Base-by-base conservation (phyloP, 2,888 invertebrate species). In the Cephus pulcher region DNA sequence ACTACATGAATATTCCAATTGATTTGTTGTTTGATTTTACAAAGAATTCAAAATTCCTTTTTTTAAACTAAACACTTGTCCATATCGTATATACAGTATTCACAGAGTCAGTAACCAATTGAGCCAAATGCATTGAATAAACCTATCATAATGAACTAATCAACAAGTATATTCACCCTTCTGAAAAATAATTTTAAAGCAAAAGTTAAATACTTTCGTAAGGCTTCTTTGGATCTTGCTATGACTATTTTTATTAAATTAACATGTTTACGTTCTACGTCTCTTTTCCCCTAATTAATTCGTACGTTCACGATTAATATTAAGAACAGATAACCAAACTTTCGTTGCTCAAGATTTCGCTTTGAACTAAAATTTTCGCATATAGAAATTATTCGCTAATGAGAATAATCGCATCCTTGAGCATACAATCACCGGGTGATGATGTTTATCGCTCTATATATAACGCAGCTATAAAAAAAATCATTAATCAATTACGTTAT, bases 351-450 rank as follows among this genome's bases (percentile, higher is more conserved):
- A 56, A 56, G 2, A 56, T 56, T 56, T 56, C 23, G 4, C 23
- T 56, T 23, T 56, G 56, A 23, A 23, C 23, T 6, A 56, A 2
- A 9, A 23, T 56, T 56, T 23, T 56, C 56, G 56, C 56, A 9
- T 23, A 56, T 23, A 1, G 2, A 56, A 56, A 56, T 23, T 33
- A 70, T 32, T 30, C 69, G 75, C 82, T 76, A 84, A 12, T 78
- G 32, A n/a, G 79, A 69, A 80, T 85, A 81, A 73, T 88, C 85
- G 76, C 86, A 85, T 75, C 84, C 82, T 76, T 84, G 85, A 75
- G 82, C 82, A 75, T 86, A 80, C 73, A 88, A 75, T 87, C 88
- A 90, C 74, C 83, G 84, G 11, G 85, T 88, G 75, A 89, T 78
- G 11, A 78, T 81, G 9, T 86, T 86, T 80, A 90, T 90, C 73